phyloP scores from a whole-genome alignment of 35 echinoderm and acorn worm genomes.

The Diadema setosum region DNA sequence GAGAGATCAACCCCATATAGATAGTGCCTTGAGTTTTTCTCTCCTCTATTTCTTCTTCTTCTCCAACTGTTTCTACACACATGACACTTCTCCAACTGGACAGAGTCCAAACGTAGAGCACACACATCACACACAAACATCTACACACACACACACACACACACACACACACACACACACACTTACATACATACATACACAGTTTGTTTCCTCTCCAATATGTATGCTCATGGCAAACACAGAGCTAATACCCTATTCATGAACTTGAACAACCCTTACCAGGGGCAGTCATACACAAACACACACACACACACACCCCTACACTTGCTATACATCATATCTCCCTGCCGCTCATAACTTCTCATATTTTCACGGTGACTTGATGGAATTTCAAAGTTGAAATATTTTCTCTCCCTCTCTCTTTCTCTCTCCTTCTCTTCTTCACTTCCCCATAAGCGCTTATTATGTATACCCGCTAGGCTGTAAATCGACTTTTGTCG shows the following conservation, averaged over 20 bases:
- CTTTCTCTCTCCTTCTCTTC: background rate
- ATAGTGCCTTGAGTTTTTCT: too few species aligned
- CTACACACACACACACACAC: background rate
- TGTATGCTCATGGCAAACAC: too few species aligned
- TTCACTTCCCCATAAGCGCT: background rate
- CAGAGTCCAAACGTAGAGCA: too few species aligned
- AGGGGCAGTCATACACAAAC: background rate
- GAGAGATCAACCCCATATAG: too few species aligned
- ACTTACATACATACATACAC: too few species aligned
- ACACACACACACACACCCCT: background rate
- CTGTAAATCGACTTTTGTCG: constrained; percentile 2
- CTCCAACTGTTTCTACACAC: too few species aligned
- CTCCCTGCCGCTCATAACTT: background rate
- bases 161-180: background rate
- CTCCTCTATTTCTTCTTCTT: too few species aligned
- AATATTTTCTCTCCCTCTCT: background rate
- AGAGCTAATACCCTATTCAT: background rate
- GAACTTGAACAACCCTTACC: background rate
- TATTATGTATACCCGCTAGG: background rate
- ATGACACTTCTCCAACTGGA: too few species aligned
- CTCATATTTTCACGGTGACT: background rate
- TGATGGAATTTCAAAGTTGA: background rate
- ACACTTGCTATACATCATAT: too few species aligned
- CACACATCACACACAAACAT: too few species aligned
- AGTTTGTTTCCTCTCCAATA: too few species aligned